A percentile compares a stretch with the other conserved stretches of the same genome.
Evolutionary conservation across 2,888 invertebrate species (phyloP).

Genomic region (Himalopsyche kuldschensis): DNA sequence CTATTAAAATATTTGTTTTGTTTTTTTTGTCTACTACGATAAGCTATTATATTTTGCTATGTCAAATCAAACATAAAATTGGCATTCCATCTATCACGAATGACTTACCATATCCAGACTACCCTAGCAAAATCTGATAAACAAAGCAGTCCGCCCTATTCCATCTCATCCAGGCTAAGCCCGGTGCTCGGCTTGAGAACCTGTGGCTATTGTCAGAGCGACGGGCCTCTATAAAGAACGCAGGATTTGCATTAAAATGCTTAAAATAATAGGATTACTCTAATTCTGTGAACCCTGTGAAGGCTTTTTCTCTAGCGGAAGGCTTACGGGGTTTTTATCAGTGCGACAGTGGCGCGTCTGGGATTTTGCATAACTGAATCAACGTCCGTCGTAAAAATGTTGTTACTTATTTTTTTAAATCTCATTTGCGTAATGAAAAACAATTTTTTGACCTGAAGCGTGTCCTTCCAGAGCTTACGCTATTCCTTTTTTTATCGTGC

Average conservation of each 20-base stretch:
- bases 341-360: not conserved
- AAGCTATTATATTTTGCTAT: too few species aligned
- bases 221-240: constrained; percentile 4
- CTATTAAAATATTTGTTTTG: too few species aligned
- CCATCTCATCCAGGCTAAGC: not conserved
- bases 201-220: not conserved
- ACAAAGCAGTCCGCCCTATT: not conserved
- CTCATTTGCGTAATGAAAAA: not conserved
- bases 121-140: not conserved
- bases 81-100: not conserved
- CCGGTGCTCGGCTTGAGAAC: not conserved
- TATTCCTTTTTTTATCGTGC: not conserved
- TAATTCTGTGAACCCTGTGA: constrained; percentile 30
- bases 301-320: constrained; percentile 12
- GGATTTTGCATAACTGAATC: not conserved
- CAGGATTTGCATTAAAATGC: constrained; percentile 37
- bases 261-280: constrained; percentile 38
- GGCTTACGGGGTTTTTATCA: constrained; percentile 13
- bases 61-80: too few species aligned
- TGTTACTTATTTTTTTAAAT: not conserved
- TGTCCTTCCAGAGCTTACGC: not conserved
- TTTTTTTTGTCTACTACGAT: too few species aligned
- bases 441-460: not conserved
- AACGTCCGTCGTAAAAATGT: not conserved
- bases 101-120: not conserved